phyloP scores from a whole-genome alignment of 1,140 invertebrate genomes.

The Homalodisca vitripennis region DNA sequence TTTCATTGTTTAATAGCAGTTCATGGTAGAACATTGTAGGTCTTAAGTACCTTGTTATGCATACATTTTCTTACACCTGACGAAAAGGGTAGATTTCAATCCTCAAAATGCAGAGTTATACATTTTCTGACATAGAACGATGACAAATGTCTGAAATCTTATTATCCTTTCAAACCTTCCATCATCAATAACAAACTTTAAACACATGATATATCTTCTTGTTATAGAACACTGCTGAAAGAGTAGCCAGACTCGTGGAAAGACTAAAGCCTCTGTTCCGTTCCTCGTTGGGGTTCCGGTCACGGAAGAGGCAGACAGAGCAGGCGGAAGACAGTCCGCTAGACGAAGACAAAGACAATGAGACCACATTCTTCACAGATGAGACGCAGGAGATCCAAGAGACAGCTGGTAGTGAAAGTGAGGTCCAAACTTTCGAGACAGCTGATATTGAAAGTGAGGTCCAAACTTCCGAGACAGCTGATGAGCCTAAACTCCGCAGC shows the following conservation, averaged over 20 bases:
- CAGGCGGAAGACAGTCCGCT: slow-evolving; percentile 4
- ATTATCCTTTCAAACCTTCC: too few relatives aligned
- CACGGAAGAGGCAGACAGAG: slow-evolving; percentile 34
- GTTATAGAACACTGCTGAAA: slow-evolving; percentile 38
- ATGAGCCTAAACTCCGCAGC: slow-evolving; percentile 4
- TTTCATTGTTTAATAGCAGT: too few relatives aligned
- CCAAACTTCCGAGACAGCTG: neutral
- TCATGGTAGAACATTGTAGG: too few relatives aligned
- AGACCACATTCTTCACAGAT: slow-evolving; percentile 15
- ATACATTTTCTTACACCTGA: too few relatives aligned
- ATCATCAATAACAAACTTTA: too few relatives aligned
- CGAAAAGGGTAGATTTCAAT: too few relatives aligned
- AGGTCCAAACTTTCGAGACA: neutral
- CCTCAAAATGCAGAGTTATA: too few relatives aligned
- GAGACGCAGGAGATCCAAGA: neutral
- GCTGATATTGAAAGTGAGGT: neutral
- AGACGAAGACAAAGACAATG: neutral
- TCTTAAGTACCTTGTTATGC: too few relatives aligned
- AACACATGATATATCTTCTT: too few relatives aligned
- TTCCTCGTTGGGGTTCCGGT: slow-evolving; percentile 32
- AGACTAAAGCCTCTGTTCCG: slow-evolving; percentile 37
- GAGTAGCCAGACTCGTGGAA: slow-evolving; percentile 37
- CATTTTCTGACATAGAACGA: too few relatives aligned
- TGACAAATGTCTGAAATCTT: too few relatives aligned
- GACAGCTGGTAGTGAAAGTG: neutral